A percentile compares a stretch with the other conserved stretches of the same genome.
Conservation (phyloP, 2,888 invertebrate species). For the Leucophenga montana region DNA sequence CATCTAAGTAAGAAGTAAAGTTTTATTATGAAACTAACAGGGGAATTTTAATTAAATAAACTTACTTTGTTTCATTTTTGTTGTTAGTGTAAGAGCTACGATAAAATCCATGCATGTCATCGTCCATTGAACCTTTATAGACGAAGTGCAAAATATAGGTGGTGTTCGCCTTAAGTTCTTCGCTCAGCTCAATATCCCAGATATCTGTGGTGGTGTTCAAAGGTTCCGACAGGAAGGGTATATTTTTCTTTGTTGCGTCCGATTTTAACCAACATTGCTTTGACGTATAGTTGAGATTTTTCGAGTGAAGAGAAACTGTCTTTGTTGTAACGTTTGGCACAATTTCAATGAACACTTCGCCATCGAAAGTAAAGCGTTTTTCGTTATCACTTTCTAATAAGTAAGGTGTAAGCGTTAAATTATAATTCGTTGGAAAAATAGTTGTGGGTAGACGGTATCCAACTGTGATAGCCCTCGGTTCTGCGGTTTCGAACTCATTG, state of each 20-base stretch:
- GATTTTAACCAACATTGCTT: conserved; percentile 52
- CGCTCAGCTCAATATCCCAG: conserved; percentile 57
- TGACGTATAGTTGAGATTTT: conserved; percentile 68
- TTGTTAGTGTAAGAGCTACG: conserved; percentile 70
- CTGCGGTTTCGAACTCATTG: conserved; percentile 26
- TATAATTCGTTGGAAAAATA: conserved; percentile 75
- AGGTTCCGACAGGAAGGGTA: conserved; percentile 31
- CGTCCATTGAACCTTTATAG: conserved; percentile 75
- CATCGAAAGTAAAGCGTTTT: conserved; percentile 69
- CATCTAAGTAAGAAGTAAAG: conserved; percentile 69
- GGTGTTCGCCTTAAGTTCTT: conserved; percentile 59
- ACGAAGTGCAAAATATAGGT: conserved; percentile 74
- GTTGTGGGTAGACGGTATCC: conserved; percentile 61
- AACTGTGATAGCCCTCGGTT: conserved; percentile 36
- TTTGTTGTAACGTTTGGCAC: conserved; percentile 69
- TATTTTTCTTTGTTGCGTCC: conserved; percentile 43
- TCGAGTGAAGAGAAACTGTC: conserved; percentile 75
- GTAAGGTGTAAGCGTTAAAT: conserved; percentile 75
- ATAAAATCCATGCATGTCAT: conserved; percentile 75
- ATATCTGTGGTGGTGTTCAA: conserved; percentile 63
- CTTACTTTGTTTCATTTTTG: conserved; percentile 68
- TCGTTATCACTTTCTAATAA: conserved; percentile 68
- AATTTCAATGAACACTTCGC: conserved; percentile 73
- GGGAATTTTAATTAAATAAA: neutral
- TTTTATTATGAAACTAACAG: neutral